These are phyloP conservation scores for Zeus faber DNA, from an alignment of 2,113 vertebrate genomes.

Conservation along the genomic window DNA sequence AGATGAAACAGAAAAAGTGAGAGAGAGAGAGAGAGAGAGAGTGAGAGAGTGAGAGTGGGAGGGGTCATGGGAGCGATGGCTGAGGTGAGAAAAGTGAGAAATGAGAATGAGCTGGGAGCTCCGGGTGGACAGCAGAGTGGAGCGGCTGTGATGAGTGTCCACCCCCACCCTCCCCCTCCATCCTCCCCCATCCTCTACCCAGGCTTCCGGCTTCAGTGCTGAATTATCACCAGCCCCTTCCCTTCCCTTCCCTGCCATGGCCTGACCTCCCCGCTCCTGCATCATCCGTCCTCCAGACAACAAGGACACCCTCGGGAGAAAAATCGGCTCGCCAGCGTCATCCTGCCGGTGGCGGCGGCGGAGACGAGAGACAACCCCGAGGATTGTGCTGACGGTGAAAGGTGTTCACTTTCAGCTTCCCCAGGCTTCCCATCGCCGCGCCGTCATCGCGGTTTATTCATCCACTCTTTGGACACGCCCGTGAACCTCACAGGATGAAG, in stretches of 20 bases:
- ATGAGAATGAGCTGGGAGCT: background rate
- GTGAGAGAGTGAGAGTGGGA: slow-evolving; percentile 17
- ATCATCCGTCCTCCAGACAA: slow-evolving; percentile 17
- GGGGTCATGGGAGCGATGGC: slow-evolving; percentile 24
- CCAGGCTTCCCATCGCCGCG: slow-evolving; percentile 22
- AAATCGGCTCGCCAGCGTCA: background rate
- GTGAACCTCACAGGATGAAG: no score
- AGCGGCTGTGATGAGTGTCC: background rate
- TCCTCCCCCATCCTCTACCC: no score
- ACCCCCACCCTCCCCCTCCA: background rate
- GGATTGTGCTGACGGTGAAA: slow-evolving; percentile 58
- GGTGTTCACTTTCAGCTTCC: slow-evolving; percentile 53
- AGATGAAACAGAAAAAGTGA: background rate
- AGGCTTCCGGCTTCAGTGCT: background rate
- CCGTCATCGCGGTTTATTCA: slow-evolving; percentile 61
- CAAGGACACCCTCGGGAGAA: slow-evolving; percentile 56
- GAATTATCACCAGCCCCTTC: slow-evolving; percentile 15
- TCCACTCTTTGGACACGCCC: no score
- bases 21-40: slow-evolving; percentile 7
- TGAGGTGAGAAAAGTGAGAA: no score
- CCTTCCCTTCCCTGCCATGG: no score
- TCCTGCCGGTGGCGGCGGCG: background rate
- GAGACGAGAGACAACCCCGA: slow-evolving; percentile 10
- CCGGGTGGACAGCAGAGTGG: background rate
- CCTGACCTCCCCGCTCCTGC: no score